Conservation (phyloP, 2,888 invertebrate genomes). For the Caenorhabditis sp. region DNA sequence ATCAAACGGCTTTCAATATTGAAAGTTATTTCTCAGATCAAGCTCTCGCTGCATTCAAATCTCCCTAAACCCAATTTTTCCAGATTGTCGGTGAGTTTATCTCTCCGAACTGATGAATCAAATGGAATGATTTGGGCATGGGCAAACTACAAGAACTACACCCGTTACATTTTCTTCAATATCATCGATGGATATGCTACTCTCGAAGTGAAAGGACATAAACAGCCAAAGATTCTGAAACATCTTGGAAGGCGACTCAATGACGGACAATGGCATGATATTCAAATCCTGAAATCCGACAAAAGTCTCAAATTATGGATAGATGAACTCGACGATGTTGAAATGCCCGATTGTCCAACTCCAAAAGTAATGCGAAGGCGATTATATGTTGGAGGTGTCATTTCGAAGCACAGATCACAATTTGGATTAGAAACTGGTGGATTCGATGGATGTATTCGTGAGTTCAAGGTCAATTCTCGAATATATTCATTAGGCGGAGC, state of each 20-base stretch:
- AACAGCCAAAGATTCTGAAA: conserved; percentile 56
- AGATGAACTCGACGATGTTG: conserved; percentile 55
- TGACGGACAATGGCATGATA: conserved; percentile 68
- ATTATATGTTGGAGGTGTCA: conserved; percentile 69
- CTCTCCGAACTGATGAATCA: conserved; percentile 52
- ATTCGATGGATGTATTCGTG: conserved; percentile 64
- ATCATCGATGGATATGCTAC: conserved; percentile 63
- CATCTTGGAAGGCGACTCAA: conserved; percentile 51
- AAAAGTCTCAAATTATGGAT: conserved; percentile 34
- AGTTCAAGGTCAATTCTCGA: conserved; percentile 39
- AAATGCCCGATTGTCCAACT: conserved; percentile 59
- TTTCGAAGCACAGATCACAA: conserved; percentile 61
- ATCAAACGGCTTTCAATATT: no score
- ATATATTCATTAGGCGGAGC: neutral
- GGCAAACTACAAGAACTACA: conserved; percentile 69
- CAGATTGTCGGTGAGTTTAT: conserved; percentile 59
- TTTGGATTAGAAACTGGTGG: conserved; percentile 55
- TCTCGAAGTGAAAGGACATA: conserved; percentile 63
- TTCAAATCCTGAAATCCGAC: conserved; percentile 53
- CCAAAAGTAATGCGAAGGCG: conserved; percentile 68
- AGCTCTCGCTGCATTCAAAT: no score
- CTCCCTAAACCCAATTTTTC: no score
- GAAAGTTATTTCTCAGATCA: no score
- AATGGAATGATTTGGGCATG: conserved; percentile 68
- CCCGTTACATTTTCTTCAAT: conserved; percentile 63